Conservation (phyloP, 2,888 invertebrate species). For the Zaprionus obscuricornis region DNA sequence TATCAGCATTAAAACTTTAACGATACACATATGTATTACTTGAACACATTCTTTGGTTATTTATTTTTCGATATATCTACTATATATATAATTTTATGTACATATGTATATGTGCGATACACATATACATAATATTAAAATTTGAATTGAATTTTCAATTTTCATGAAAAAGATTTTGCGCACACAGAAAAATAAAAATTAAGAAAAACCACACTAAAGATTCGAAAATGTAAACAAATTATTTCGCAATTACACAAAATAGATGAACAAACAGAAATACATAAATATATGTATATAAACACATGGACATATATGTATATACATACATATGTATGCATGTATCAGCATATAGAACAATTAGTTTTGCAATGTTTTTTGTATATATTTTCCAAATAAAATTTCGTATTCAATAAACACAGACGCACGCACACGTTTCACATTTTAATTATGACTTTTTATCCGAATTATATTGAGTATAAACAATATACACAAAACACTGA, state of each 20-base stretch:
- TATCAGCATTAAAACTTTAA: no score
- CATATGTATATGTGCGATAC: no score
- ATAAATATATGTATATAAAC: slow-evolving; percentile 12
- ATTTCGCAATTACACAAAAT: slow-evolving; percentile 58
- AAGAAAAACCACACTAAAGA: slow-evolving; percentile 38
- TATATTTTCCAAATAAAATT: slow-evolving; percentile 18
- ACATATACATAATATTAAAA: no score
- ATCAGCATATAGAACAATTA: slow-evolving; percentile 15
- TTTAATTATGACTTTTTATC: slow-evolving; percentile 56
- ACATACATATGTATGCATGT: slow-evolving; percentile 1
- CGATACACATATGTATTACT: no score
- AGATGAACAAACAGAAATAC: slow-evolving; percentile 7
- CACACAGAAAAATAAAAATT: slow-evolving; percentile 32
- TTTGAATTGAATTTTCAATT: slow-evolving; percentile 2
- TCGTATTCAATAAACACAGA: slow-evolving; percentile 8
- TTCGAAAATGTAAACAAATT: slow-evolving; percentile 63
- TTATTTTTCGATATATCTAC: not conserved
- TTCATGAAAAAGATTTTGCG: slow-evolving; percentile 29
- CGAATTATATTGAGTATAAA: slow-evolving; percentile 60
- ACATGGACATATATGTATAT: no score
- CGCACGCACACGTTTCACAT: slow-evolving; percentile 35
- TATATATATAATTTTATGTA: not conserved
- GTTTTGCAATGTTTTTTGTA: slow-evolving; percentile 16
- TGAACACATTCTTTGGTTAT: no score
- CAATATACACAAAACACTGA: slow-evolving; percentile 32